These are phyloP conservation scores for Acipenser transmontanus DNA, from an alignment of 2,797 vertebrate species.

Conservation along the genomic window DNA sequence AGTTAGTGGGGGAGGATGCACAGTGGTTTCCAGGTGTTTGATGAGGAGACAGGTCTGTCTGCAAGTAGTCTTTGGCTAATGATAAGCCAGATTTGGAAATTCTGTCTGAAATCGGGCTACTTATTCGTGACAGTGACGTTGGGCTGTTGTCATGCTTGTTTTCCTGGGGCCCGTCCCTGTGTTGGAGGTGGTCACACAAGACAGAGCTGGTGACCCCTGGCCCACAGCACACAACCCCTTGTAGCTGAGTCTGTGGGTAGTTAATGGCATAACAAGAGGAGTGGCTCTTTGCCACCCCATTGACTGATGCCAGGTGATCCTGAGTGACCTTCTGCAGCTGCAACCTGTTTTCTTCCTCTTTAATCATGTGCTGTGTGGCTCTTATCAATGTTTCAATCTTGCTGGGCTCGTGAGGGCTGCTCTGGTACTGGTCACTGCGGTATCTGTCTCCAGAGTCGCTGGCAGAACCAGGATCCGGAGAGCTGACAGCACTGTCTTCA, in stretches of 20 bases:
- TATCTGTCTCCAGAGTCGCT: constrained; percentile 88
- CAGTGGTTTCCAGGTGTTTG: constrained; percentile 67
- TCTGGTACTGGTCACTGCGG: constrained; percentile 69
- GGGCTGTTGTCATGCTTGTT: constrained; percentile 78
- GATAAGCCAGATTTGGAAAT: constrained; percentile 70
- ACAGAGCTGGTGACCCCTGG: constrained; percentile 58
- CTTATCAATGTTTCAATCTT: constrained; percentile 91
- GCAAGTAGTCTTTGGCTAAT: constrained; percentile 80
- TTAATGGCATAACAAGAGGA: constrained; percentile 67
- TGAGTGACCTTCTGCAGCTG: constrained; percentile 70
- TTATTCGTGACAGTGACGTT: constrained; percentile 73
- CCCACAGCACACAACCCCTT: constrained; percentile 67
- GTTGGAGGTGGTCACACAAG: constrained; percentile 75
- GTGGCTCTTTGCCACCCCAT: constrained; percentile 75
- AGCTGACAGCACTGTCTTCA: constrained; percentile 87
- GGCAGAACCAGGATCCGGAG: constrained; percentile 87
- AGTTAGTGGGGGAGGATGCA: constrained; percentile 67
- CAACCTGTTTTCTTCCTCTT: constrained; percentile 84
- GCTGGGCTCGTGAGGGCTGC: constrained; percentile 83
- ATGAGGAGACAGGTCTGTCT: constrained; percentile 73
- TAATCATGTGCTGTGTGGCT: constrained; percentile 95
- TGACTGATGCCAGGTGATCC: constrained; percentile 64
- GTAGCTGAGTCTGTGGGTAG: constrained; percentile 65
- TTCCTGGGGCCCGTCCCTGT: constrained; percentile 61
- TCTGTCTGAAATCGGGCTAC: constrained; percentile 75